phyloP scores from a whole-genome alignment of 2,888 invertebrate genomes.

The Linnaemya vulpina region DNA sequence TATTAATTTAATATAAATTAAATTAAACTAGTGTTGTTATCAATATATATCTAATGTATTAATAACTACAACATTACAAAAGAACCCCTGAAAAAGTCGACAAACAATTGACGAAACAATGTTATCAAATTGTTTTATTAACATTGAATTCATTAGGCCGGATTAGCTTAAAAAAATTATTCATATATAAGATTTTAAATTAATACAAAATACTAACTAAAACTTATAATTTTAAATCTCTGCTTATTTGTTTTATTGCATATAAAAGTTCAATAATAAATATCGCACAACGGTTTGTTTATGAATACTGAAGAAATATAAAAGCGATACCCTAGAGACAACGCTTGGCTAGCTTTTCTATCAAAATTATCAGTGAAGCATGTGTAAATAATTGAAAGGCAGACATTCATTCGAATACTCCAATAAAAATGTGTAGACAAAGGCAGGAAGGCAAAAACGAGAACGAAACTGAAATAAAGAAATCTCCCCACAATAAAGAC shows the following conservation, averaged over 20 bases:
- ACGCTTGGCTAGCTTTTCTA: constrained; percentile 52
- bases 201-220: no score
- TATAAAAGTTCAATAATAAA: constrained; percentile 8
- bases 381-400: constrained; percentile 74
- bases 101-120: no score
- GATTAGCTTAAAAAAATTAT: no score
- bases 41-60: no score
- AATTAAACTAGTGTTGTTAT: no score
- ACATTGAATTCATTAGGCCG: no score
- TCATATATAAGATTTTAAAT: no score
- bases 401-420: constrained; percentile 64
- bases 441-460: constrained; percentile 1
- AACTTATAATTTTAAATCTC: constrained; percentile 45
- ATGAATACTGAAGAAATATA: neutral
- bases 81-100: no score
- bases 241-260: constrained; percentile 20
- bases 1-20: no score
- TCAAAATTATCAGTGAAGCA: constrained; percentile 58
- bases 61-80: no score
- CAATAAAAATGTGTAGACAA: constrained; percentile 22
- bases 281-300: neutral
- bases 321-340: constrained; percentile 34
- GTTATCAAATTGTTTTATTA: no score
- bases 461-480: neutral
- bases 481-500: constrained; percentile 18